Base-by-base conservation (phyloP, 2,888 invertebrate species). In the Auanema freiburgensis region DNA sequence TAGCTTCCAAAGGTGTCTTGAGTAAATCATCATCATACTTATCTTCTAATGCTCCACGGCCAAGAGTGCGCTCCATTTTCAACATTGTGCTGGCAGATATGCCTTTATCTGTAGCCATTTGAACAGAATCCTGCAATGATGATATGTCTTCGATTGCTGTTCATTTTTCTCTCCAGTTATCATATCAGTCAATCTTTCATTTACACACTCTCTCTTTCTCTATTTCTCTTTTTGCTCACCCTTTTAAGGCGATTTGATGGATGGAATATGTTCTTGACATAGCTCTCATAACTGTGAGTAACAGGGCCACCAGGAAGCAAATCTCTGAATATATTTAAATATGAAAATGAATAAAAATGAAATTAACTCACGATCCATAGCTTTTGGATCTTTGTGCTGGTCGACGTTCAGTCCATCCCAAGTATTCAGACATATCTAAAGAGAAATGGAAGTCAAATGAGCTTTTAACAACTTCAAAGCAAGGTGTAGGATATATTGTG, bases 331-430 rank as follows among this genome's bases (percentile, higher is more conserved):
- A 21, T 46, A 10, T 5, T 3, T 5, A 46, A 21, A 3, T 6
- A 33, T 33, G 8, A 8, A 33, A 33, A 33, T 33, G 3, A 5
- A 33, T 5, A 33, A 46, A 21, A 18, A 18, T 46, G 46, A 46
- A 46, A 46, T 5, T 46, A 21, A 46, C n/a, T n/a, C n/a, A n/a
- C 16, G 46, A 46, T 46, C 46, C 14, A 52, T 18, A 50, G 50
- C 50, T 21, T 16, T 50, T 12, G 16, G 24, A n/a, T 50, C 50
- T 10, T 12, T 23, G 56, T 0, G 64, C 62, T 12, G 78, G 77
- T 40, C 73, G 72, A 10, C 78, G 69, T 25, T 81, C 74, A 12
- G 62, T 59, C 80, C 80, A 79, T n/a, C 79, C 80, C 23, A 79
- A 65, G 60, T 80, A 80, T 54, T 78, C 79, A 18, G 79, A 79